phyloP scores from a whole-genome alignment of 2,888 invertebrate species.

The Caenorhabditis sp. region DNA sequence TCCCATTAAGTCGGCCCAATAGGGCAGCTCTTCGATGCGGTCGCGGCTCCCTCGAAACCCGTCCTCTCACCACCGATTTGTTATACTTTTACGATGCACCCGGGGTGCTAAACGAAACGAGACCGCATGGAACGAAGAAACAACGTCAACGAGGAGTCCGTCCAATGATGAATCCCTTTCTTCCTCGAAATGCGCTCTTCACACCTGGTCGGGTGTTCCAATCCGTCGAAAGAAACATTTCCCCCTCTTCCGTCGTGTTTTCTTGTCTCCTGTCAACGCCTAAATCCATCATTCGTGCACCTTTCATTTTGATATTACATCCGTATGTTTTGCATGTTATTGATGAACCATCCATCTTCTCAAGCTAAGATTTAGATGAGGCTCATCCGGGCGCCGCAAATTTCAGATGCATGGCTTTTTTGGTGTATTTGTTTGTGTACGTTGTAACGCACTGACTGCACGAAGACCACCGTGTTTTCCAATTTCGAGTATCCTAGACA shows the following conservation, averaged over 20 bases:
- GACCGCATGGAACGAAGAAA: constrained; percentile 22
- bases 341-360: constrained; percentile 34
- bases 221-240: neutral
- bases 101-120: constrained; percentile 6
- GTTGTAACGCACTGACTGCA: constrained; percentile 10
- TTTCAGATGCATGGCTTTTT: constrained; percentile 55
- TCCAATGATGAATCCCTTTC: constrained; percentile 35
- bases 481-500: constrained; percentile 41
- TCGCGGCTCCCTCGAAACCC: constrained; percentile 17
- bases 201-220: constrained; percentile 13
- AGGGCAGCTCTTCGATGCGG: constrained; percentile 15
- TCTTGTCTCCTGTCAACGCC: neutral
- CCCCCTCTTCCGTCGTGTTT: neutral
- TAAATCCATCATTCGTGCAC: constrained; percentile 25
- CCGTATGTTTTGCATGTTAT: constrained; percentile 19
- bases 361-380: constrained; percentile 51
- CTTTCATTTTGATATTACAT: constrained; percentile 20
- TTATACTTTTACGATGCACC: constrained; percentile 33
- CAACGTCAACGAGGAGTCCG: neutral
- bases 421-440: constrained; percentile 39
- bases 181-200: constrained; percentile 25
- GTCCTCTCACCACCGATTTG: constrained; percentile 20
- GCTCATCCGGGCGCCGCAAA: constrained; percentile 52
- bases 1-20: constrained; percentile 20
- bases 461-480: constrained; percentile 26